Evolutionary conservation across 2,113 vertebrate species (phyloP), one percentile per base, ranked within the genome.

Genomic region (Lycaon pictus): DNA sequence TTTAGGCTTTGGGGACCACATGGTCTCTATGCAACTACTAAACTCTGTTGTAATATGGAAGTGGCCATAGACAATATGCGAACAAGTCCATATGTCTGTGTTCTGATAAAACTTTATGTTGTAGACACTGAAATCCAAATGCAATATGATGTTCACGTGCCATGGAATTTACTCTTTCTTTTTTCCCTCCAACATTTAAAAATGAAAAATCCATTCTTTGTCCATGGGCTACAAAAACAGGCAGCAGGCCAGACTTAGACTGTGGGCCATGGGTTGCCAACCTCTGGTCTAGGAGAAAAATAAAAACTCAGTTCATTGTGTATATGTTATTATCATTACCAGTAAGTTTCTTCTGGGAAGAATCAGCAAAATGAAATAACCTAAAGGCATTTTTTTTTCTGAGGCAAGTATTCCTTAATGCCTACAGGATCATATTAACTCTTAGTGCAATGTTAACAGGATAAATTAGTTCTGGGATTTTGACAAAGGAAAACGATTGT

Each of bases 401-500:
- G 29, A 88, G 22, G 5, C 22, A 88, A 55, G 17, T 94, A 58
- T 88, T 95, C 35, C 35, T 72, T 15, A 89, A 72, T 76, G 62
- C 23, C 55, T 56, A 48, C n/a, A 23, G 51, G 32, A 69, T 84
- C 27, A 71, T 74, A 37, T 89, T 94, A 87, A 37, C 37, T 88
- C 35, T 84, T 56, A 69, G 71, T 63, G 25, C 16, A 92, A 17
- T 35, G 62, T 80, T 58, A 95, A 81, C 56, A 93, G 37, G 37
- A 86, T 37, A 88, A 77, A 77, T 76, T 86, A 80, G n/a, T 82
- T 87, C 43, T 77, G 20, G 86, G 51, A 35, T 82, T 82, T 76
- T 90, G 86, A 80, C 25, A 86, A 95, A 37, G 85, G 79, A 58
- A 92, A 93, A 65, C 35, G 51, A 32, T 37, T 53, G 19, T 92